Evolutionary conservation across 2,888 invertebrate genomes (phyloP).

Genomic region (Eugnorisma glareosa): DNA sequence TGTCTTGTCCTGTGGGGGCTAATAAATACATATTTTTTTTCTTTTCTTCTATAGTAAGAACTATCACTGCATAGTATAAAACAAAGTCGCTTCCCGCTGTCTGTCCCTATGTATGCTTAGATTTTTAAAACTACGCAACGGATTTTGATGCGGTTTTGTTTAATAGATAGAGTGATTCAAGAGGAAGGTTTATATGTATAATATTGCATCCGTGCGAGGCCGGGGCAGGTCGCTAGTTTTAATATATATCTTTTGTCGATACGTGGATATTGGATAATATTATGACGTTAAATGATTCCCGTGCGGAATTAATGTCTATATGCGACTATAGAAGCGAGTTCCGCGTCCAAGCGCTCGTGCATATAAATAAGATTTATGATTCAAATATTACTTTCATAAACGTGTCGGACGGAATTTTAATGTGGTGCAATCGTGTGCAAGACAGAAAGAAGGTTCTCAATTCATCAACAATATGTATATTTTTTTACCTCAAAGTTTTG

Average conservation of each 20-base stretch:
- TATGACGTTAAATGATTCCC: background rate
- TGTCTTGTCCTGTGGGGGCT: no score
- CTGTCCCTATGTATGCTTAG: no score
- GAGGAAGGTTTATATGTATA: no score
- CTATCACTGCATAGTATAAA: no score
- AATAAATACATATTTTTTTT: no score
- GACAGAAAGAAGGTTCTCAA: background rate
- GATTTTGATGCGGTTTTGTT: no score
- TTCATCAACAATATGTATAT: background rate
- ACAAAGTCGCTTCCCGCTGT: no score
- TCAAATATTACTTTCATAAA: background rate
- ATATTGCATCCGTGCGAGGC: no score
- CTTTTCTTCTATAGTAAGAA: no score
- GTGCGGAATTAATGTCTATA: constrained; percentile 12
- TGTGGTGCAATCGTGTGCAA: background rate
- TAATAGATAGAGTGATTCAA: no score
- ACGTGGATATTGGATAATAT: background rate
- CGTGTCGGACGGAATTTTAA: background rate
- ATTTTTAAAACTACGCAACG: no score
- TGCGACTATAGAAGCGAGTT: background rate
- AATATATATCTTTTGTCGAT: background rate
- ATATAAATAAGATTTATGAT: constrained; percentile 8
- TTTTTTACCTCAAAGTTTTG: background rate
- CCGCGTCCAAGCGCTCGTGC: constrained; percentile 4
- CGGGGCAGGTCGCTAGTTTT: no score